Percentiles rank a stretch among this genome's conserved stretches.
phyloP scores from a whole-genome alignment of 1,140 invertebrate genomes.

The Globodera ellingtonae region DNA sequence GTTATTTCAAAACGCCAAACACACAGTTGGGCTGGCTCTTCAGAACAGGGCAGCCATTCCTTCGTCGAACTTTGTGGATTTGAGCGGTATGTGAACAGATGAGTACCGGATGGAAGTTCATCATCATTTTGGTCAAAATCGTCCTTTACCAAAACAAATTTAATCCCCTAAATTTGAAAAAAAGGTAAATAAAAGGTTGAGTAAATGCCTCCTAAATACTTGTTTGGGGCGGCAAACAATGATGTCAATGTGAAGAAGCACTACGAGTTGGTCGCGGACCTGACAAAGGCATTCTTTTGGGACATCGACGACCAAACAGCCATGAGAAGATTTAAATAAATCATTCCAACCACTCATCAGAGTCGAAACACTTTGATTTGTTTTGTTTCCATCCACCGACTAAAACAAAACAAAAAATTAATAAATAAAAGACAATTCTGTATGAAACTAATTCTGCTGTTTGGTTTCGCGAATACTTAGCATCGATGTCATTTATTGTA shows the following conservation, averaged over 20 bases:
- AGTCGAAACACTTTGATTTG: slow-evolving; percentile 25
- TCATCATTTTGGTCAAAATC: slow-evolving; percentile 25
- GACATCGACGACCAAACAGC: slow-evolving; percentile 44
- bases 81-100: slow-evolving; percentile 50
- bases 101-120: slow-evolving; percentile 31
- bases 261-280: slow-evolving; percentile 31
- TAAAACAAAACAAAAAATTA: slow-evolving; percentile 21
- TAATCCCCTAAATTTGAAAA: slow-evolving; percentile 46
- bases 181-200: slow-evolving; percentile 8
- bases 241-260: slow-evolving; percentile 35
- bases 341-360: slow-evolving; percentile 37
- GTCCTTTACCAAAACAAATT: slow-evolving; percentile 39
- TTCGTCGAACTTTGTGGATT: slow-evolving; percentile 46
- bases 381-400: neutral
- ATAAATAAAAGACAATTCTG: neutral
- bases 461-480: slow-evolving; percentile 36
- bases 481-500: slow-evolving; percentile 38
- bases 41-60: slow-evolving; percentile 53
- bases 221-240: slow-evolving; percentile 38
- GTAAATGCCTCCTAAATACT: slow-evolving; percentile 17
- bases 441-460: slow-evolving; percentile 18
- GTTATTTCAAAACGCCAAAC: slow-evolving; percentile 46
- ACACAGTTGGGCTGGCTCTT: slow-evolving; percentile 41
- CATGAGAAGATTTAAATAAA: slow-evolving; percentile 15
- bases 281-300: slow-evolving; percentile 27